Base-by-base conservation (phyloP, 2,888 invertebrate genomes). In the Pecten maximus region DNA sequence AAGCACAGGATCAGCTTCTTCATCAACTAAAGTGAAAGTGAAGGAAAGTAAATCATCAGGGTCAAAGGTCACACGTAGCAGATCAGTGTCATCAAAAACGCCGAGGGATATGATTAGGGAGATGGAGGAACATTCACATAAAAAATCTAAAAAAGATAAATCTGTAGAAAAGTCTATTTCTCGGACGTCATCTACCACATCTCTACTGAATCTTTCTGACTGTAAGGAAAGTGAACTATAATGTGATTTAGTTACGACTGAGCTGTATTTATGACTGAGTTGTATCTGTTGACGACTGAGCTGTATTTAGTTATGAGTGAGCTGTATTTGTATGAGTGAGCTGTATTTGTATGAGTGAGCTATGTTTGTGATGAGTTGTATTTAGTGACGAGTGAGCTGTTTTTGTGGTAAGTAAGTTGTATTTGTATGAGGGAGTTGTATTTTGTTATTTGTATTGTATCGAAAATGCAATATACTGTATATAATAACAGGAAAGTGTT, bases 171-270 rank as follows among this genome's bases (percentile, higher is more conserved):
- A 50, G 50, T 12, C 54, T 23, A 8, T 87, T 35, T 88, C 88
- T 48, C 87, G 88, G 28, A 28, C 90, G 10, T 91, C 91, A 28
- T 91, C 91, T 4, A 88, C 90, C 50, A 39, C 89, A 48, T 92
- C 91, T 50, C 48, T 92, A 35, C 40, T 92, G 60, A 88, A 88
- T 44, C 87, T 89, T 19, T 54, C 89, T n/a, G 91, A 92, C 35
- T 74, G 74, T 74, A 74, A 74, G 15, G 74, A 74, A 10, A 74
- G 74, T 74, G 74, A 74, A 35, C 74, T 74, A 35, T 74, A 12
- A 44, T 44, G 44, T 44, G 44, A 44, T 44, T 44, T 44, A 44
- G 44, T 10, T 10, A 6, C 44, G 6, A 44, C 8, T 44, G 6
- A 6, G 12, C 44, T 44, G 44, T 44, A 44, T 44, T 44, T 44